Evolutionary conservation across 2,888 invertebrate species (phyloP), one percentile per base, ranked within the genome.

Genomic region (Drosophila diplacantha): DNA sequence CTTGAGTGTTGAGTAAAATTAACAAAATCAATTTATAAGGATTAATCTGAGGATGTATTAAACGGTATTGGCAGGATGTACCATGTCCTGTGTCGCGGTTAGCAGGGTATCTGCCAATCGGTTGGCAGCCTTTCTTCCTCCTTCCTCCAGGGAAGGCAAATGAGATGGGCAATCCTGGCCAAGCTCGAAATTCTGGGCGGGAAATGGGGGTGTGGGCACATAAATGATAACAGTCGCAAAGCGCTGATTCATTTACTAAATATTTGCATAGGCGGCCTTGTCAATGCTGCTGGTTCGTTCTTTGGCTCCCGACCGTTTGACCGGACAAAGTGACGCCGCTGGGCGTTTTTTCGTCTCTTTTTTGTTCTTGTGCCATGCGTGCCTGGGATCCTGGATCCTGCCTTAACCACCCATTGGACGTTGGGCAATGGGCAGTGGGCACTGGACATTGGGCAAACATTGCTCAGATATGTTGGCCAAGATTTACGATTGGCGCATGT

Each of bases 231-330:
- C 82, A 73, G 75, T 83, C 74, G 75, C 80, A 83, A 81, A 83
- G 71, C 84, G 85, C 85, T 85, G 85, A 85, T 85, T 85, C 85
- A 85, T 85, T 84, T 84, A 83, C 85, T 85, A 85, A 85, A 85
- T 85, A 85, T 85, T 85, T 85, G 83, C 85, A 84, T 83, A 85
- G 81, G 85, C 85, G 81, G 85, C 85, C 85, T 81, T 85, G 83
- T 82, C 85, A 80, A 75, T 70, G 73, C 75, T 80, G 77, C 59
- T 59, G 66, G 58, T 47, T 26, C 32, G 41, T 32, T 49, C 38
- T 35, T 53, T 53, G 63, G 20, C 38, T 38, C 55, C 22, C 47
- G n/a, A 60, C 34, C 49, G 35, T 74, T 80, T 78, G 75, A 76
- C 74, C 73, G 83, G 76, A 72, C 81, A 81, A 65, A 75, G 79